A percentile compares a stretch with the other conserved stretches of the same genome.
These are phyloP conservation scores for Serranus cabrilla DNA, from an alignment of 2,797 vertebrate species.

Conservation along the genomic window DNA sequence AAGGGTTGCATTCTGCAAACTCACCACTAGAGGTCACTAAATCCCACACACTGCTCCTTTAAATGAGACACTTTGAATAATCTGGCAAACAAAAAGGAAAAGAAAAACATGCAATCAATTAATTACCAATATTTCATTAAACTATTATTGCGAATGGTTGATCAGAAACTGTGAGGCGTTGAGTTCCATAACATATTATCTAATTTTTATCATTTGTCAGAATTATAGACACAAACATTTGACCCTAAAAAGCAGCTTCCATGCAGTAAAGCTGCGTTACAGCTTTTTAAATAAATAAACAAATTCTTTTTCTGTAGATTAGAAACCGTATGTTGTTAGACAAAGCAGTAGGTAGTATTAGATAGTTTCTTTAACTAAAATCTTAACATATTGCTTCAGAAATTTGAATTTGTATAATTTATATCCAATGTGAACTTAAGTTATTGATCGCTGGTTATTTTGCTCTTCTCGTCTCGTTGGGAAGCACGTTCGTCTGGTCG, in stretches of 20 bases:
- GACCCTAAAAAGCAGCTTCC: conserved; percentile 32
- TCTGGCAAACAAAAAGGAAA: conserved; percentile 7
- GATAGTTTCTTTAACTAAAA: conserved; percentile 76
- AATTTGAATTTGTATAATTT: conserved; percentile 77
- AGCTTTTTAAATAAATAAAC: conserved; percentile 12
- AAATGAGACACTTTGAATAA: conserved; percentile 7
- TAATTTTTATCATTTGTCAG: conserved; percentile 50
- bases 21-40: too few relatives aligned
- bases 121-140: conserved; percentile 33
- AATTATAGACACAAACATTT: conserved; percentile 40
- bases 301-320: conserved; percentile 66
- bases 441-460: conserved; percentile 76
- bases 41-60: too few relatives aligned
- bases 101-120: conserved; percentile 14
- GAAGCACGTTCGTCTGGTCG: conserved; percentile 36
- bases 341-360: conserved; percentile 64
- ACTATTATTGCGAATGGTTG: conserved; percentile 25
- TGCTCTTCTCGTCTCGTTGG: conserved; percentile 48
- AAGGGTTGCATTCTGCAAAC: too few relatives aligned
- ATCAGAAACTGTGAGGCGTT: conserved; percentile 30
- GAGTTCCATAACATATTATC: conserved; percentile 32
- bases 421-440: conserved; percentile 73
- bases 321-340: conserved; percentile 71
- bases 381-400: conserved; percentile 77
- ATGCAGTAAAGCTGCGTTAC: conserved; percentile 44